These are phyloP conservation scores for Pasiphila rectangulata DNA, from an alignment of 2,888 invertebrate species.

Conservation along the genomic window DNA sequence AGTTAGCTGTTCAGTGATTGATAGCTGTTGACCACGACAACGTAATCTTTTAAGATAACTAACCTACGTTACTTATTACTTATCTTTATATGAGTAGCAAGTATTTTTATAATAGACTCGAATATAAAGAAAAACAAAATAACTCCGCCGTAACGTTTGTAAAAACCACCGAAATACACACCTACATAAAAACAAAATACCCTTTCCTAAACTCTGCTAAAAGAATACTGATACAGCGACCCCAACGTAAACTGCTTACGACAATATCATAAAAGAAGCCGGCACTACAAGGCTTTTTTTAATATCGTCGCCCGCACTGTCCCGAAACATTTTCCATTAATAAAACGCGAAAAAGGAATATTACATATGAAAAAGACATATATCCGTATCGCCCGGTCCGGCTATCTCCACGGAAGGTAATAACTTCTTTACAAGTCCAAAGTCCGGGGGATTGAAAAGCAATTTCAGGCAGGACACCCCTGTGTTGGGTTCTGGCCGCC, in stretches of 20 bases:
- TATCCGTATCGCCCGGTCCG: constrained; percentile 80
- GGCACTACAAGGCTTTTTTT: constrained; percentile 68
- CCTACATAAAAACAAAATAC: neutral
- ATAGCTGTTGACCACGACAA: too few species aligned
- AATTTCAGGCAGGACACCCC: constrained; percentile 80
- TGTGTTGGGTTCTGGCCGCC: constrained; percentile 72
- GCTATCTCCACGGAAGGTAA: constrained; percentile 81
- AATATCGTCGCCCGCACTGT: constrained; percentile 76
- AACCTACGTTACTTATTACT: too few species aligned
- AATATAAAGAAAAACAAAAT: too few species aligned
- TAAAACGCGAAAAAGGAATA: constrained; percentile 82
- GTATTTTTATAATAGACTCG: too few species aligned
- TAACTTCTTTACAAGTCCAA: constrained; percentile 83
- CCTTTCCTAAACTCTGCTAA: neutral
- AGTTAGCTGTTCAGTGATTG: too few species aligned
- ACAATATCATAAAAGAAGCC: constrained; percentile 72
- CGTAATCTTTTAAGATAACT: too few species aligned
- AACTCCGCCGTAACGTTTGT: too few species aligned
- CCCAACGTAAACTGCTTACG: constrained; percentile 64
- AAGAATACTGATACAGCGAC: constrained; percentile 23
- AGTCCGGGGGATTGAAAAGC: constrained; percentile 83
- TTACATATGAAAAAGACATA: constrained; percentile 81
- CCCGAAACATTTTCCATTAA: constrained; percentile 81
- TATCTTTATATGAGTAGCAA: too few species aligned
- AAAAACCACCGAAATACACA: neutral